These are phyloP conservation scores for Chondrosia reniformis DNA, from an alignment of 37 sponge, comb jelly and placozoan species.

Conservation along the genomic window DNA sequence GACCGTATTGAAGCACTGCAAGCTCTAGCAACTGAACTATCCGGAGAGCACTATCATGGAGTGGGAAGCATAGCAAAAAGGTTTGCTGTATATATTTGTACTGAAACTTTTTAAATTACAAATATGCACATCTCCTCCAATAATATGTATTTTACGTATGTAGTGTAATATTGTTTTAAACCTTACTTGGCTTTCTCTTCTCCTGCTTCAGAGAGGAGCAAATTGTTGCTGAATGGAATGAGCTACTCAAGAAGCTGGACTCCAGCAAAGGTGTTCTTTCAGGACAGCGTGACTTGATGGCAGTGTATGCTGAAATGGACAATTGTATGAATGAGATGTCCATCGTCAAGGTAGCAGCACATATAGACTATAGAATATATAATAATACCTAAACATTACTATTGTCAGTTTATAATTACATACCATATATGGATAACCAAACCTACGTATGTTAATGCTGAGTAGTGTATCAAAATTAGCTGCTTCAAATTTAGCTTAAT, in stretches of 20 bases:
- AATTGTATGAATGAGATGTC: constrained; percentile 70
- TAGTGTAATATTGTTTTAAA: not conserved
- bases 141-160: not conserved
- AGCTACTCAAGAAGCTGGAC: constrained; percentile 60
- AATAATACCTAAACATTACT: not conserved
- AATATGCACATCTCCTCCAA: no score
- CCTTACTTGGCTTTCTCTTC: not conserved
- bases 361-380: not conserved
- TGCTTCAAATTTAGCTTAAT: no score
- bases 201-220: constrained; percentile 25
- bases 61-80: constrained; percentile 6
- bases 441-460: not conserved
- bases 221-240: constrained; percentile 67
- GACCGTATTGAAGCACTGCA: constrained; percentile 26
- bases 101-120: not conserved
- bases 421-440: not conserved
- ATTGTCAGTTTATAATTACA: not conserved
- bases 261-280: constrained; percentile 47
- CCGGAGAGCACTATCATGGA: constrained; percentile 17
- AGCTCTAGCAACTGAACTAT: not conserved
- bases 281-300: constrained; percentile 69
- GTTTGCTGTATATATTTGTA: constrained; percentile 2
- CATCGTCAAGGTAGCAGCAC: constrained; percentile 65
- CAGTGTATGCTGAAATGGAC: constrained; percentile 83
- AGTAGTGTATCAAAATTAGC: not conserved